Conservation (phyloP, 1,140 invertebrate species). For the Caerostris darwini region DNA sequence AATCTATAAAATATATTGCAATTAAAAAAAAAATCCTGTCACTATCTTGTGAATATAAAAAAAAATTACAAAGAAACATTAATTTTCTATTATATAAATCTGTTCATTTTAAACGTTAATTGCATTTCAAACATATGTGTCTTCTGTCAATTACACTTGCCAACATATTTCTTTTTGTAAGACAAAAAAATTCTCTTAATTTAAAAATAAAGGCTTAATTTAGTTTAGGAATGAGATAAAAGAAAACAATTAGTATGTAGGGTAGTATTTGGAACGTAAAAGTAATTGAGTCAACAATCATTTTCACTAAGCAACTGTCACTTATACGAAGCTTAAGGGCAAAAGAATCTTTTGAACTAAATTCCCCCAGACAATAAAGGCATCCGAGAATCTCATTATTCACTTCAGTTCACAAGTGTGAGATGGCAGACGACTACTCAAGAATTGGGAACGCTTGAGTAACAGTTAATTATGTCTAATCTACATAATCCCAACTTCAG, state of each 20-base stretch:
- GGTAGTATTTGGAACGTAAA: not conserved
- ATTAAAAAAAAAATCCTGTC: too few species aligned
- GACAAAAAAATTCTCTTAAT: too few species aligned
- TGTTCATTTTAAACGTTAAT: too few species aligned
- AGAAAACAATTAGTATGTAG: not conserved
- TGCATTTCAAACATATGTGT: too few species aligned
- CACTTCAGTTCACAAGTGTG: constrained; percentile 54
- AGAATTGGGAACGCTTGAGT: constrained; percentile 50
- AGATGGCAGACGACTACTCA: constrained; percentile 40
- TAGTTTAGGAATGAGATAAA: too few species aligned
- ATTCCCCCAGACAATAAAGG: constrained; percentile 21
- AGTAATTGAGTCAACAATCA: not conserved
- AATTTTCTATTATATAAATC: too few species aligned
- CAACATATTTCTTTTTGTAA: too few species aligned
- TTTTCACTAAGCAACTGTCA: constrained; percentile 24
- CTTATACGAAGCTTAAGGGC: not conserved
- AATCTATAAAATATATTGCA: too few species aligned
- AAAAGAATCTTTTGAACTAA: constrained; percentile 5
- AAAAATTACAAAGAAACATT: too few species aligned
- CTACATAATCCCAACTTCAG: constrained; percentile 49
- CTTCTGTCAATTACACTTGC: too few species aligned
- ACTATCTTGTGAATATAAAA: too few species aligned
- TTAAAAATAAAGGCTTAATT: too few species aligned
- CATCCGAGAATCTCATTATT: constrained; percentile 54
- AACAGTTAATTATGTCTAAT: constrained; percentile 70